Evolutionary conservation across 2,113 vertebrate species (phyloP).

Genomic region (Platycercus adscitus): DNA sequence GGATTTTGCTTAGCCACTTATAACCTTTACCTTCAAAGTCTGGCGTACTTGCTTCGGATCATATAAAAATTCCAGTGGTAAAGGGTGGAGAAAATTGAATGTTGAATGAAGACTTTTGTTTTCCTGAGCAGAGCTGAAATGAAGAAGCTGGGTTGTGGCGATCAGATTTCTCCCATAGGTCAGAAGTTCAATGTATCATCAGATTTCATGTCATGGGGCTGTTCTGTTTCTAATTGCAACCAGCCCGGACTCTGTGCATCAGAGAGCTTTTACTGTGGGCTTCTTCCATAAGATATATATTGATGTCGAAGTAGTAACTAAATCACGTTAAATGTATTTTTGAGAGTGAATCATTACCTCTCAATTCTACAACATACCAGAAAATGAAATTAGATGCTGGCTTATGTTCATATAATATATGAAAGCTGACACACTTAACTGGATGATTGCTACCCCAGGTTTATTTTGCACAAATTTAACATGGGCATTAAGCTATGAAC

Average conservation of each 20-base stretch:
- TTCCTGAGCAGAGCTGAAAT: conserved; percentile 19
- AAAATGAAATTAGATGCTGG: background rate
- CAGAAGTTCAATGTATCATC: conserved; percentile 44
- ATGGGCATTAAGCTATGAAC: background rate
- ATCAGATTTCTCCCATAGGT: conserved; percentile 51
- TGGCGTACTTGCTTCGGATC: background rate
- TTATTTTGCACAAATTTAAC: background rate
- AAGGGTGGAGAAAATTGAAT: background rate
- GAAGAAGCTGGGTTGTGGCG: background rate
- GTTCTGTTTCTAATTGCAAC: conserved; percentile 14
- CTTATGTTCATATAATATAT: background rate
- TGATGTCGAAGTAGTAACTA: background rate
- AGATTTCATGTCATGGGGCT: conserved; percentile 37
- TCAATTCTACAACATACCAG: background rate
- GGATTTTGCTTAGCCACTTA: background rate
- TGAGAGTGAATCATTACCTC: conserved; percentile 6
- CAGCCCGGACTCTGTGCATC: background rate
- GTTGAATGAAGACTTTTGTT: conserved; percentile 44
- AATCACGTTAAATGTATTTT: background rate
- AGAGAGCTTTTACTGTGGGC: background rate
- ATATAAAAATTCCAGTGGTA: conserved; percentile 34
- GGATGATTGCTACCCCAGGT: background rate
- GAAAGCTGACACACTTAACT: background rate
- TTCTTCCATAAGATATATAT: background rate
- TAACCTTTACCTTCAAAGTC: background rate